Evolutionary conservation across 2,113 vertebrate species (phyloP), one percentile per base, ranked within the genome.

Genomic region (Pelecanoides urinatrix): DNA sequence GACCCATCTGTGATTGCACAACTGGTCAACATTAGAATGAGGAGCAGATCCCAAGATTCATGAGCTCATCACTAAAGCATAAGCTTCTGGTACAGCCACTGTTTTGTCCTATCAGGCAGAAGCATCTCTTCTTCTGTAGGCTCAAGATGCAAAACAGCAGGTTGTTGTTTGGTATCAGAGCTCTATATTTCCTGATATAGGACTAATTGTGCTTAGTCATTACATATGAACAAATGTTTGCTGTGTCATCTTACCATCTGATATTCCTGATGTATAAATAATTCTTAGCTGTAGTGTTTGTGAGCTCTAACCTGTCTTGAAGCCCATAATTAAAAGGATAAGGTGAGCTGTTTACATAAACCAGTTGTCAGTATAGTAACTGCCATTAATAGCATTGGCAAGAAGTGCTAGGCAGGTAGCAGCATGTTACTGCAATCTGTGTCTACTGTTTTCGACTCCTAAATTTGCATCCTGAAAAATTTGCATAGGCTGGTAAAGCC

Each of bases 321-420:
- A 94, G 58, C 34, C 71, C 10, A 1, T 89, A 75, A 83, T 86
- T 97, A 92, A 93, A 90, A 91, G 83, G 53, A 58, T 84, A 62
- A 87, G 88, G 68, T 75, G 72, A 93, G 58, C 77, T 96, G 55
- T 94, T 94, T 88, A 66, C 63, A 68, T 71, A 94, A 95, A 88
- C 30, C 55, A 47, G 11, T 92, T 77, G 58, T 94, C 76, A 79
- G 36, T 65, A 53, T 84, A 85, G 38, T 68, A 79, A 92, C 73
- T 62, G 38, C 38, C 55, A 52, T 82, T 68, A 90, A 94, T 68
- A 85, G 47, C 56, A 40, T 42, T 81, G 65, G 30, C 59, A 84
- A 45, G 42, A 80, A 55, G 50, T 30, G 23, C n/a, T 58, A 42
- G 40, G 66, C 38, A 83, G 49, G 86, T 70, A 83, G 63, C 55